phyloP scores from a whole-genome alignment of 2,888 invertebrate genomes.

The Chromoteleia sp. region DNA sequence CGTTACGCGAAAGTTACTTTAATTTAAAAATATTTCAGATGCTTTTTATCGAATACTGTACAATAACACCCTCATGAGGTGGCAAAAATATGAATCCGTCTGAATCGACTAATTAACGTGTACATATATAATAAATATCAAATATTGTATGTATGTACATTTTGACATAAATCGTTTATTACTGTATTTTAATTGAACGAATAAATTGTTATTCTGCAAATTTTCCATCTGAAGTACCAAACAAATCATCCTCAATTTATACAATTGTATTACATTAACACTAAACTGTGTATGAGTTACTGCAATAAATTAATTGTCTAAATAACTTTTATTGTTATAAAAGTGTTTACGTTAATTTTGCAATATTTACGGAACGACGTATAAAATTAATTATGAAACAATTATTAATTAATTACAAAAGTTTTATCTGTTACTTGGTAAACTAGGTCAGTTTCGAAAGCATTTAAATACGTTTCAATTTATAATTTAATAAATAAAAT shows the following conservation, averaged over 20 bases:
- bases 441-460: too few species aligned
- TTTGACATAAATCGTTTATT: conserved; percentile 22
- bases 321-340: too few species aligned
- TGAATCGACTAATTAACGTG: conserved; percentile 17
- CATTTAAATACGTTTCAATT: too few species aligned
- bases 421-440: too few species aligned
- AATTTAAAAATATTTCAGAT: background rate
- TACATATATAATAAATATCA: conserved; percentile 19
- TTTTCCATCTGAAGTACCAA: background rate
- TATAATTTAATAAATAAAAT: too few species aligned
- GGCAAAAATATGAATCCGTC: conserved; percentile 23
- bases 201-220: conserved; percentile 3
- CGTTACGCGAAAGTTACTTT: background rate
- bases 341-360: too few species aligned
- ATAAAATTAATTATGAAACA: too few species aligned
- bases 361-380: too few species aligned
- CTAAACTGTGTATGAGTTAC: too few species aligned
- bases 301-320: too few species aligned
- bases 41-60: conserved; percentile 30
- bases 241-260: background rate
- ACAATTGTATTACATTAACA: background rate
- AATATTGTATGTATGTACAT: conserved; percentile 26
- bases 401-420: too few species aligned
- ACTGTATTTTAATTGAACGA: conserved; percentile 14
- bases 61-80: conserved; percentile 8